phyloP scores from a whole-genome alignment of 2,888 invertebrate species.

The Salpingus planirostris region DNA sequence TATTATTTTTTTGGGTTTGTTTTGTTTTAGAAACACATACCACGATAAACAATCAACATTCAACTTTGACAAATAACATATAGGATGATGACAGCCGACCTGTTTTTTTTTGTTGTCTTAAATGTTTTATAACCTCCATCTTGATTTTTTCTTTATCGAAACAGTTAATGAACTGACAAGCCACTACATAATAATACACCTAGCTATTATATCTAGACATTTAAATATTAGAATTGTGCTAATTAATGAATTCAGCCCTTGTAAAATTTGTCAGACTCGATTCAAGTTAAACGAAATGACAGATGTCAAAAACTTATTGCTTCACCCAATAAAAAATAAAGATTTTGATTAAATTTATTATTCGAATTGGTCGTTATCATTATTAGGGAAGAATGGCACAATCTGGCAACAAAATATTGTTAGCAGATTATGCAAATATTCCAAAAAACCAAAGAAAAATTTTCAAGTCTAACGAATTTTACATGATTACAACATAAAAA shows the following conservation, averaged over 20 bases:
- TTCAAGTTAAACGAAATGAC: too few relatives aligned
- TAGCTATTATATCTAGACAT: conserved; percentile 36
- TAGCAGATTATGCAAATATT: too few relatives aligned
- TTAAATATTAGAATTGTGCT: conserved; percentile 33
- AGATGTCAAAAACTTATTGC: too few relatives aligned
- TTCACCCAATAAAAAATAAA: too few relatives aligned
- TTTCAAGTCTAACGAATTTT: conserved; percentile 15
- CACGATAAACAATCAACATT: conserved; percentile 36
- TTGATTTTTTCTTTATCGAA: conserved; percentile 14
- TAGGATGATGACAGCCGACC: conserved; percentile 26
- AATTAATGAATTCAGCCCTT: conserved; percentile 14
- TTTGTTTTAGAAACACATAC: conserved; percentile 33
- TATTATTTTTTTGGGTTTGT: too few relatives aligned
- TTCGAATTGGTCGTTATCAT: too few relatives aligned
- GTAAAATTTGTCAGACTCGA: conserved; percentile 27
- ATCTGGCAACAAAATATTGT: too few relatives aligned
- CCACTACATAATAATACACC: conserved; percentile 35
- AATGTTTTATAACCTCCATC: conserved; percentile 13
- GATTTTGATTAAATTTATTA: too few relatives aligned
- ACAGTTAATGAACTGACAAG: conserved; percentile 30
- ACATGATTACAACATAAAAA: conserved; percentile 9
- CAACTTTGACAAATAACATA: conserved; percentile 35
- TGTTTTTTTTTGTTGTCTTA: conserved; percentile 12
- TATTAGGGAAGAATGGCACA: too few relatives aligned
- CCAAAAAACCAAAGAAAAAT: too few relatives aligned